Evolutionary conservation across 2,113 vertebrate genomes (phyloP), one percentile per base, ranked within the genome.

Genomic region (Sturnira hondurensis): DNA sequence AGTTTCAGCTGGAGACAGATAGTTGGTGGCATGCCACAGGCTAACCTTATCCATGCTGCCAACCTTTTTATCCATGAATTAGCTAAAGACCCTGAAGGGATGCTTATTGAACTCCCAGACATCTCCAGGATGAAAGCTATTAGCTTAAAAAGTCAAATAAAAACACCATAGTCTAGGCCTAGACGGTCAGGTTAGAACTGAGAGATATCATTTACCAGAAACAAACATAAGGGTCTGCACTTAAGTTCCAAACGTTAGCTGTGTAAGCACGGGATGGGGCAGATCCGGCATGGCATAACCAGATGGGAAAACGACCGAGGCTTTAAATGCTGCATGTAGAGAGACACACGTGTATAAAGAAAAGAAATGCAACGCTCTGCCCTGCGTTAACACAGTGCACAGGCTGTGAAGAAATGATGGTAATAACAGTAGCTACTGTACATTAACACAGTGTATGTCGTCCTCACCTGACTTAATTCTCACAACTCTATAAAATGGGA

Each of bases 231-330:
- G 17, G 11, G 50, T 58, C 58, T 86, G 52, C 10, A 31, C 28
- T 43, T 86, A 70, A 84, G 56, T 94, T 94, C 28, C 96, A 94
- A 90, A 71, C 17, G 67, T 45, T 76, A 90, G 56, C 52, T 50
- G 19, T 0, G 24, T 50, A 58, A 89, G 19, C n/a, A 61, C 4
- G 65, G 67, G 43, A 73, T 3, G 3, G 2, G 63, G 54, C 91
- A 82, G 38, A 68, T 36, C 14, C 54, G 82, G 17, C 9, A 74
- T 24, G 38, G 26, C 13, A 38, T 14, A 81, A 70, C 7, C 24
- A 41, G 26, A 65, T 41, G 5, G 50, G 43, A 71, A 76, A 63
- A 93, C 43, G 43, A 76, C 33, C n/a, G 19, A 77, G 41, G 54
- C 24, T 95, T 73, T 89, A 61, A 54, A 5, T 36, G 20, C 26